phyloP scores from a whole-genome alignment of 1,140 invertebrate genomes.

The Papilio dardanus region DNA sequence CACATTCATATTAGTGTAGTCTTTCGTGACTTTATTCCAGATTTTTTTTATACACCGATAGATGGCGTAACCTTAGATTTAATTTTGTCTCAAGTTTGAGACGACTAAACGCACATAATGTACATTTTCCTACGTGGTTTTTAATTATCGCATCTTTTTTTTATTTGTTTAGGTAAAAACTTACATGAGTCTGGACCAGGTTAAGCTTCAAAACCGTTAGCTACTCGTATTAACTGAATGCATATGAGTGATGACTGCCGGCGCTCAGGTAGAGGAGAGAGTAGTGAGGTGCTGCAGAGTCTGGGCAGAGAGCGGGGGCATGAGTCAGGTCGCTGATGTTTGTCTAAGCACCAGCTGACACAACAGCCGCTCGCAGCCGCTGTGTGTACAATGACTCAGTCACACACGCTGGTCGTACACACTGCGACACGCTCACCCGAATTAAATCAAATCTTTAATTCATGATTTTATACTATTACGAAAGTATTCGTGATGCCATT shows the following conservation, averaged over 20 bases:
- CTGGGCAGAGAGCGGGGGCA: not conserved
- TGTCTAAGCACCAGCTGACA: not conserved
- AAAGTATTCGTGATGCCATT: no score
- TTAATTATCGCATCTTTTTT: no score
- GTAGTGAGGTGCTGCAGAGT: not conserved
- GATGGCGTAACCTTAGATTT: no score
- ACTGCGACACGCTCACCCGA: not conserved
- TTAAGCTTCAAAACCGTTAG: not conserved
- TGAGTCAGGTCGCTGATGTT: not conserved
- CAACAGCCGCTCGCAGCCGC: not conserved
- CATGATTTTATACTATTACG: not conserved
- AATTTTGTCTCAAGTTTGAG: no score
- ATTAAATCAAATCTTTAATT: no score
- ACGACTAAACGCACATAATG: no score
- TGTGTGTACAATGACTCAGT: conserved; percentile 6
- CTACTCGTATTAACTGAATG: not conserved
- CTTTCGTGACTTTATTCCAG: no score
- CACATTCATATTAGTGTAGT: not conserved
- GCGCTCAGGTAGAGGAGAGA: not conserved
- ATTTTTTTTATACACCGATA: no score
- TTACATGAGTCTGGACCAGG: no score
- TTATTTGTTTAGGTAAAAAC: no score
- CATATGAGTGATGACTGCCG: not conserved
- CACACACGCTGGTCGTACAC: not conserved
- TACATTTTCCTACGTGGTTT: no score